phyloP scores from a whole-genome alignment of 2,113 vertebrate species.

The Erinaceus europaeus region DNA sequence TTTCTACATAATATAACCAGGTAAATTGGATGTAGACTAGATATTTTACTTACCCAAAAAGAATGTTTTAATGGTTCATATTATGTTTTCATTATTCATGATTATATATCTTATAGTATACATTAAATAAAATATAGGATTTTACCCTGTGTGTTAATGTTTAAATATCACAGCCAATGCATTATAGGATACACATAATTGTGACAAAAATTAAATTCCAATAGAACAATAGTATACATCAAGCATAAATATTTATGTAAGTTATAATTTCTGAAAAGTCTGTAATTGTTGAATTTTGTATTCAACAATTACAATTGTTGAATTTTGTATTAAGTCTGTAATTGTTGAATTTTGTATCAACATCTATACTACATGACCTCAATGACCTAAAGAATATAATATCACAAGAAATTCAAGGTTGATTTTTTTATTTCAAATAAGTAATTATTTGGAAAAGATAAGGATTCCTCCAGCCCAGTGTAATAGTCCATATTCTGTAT shows the following conservation, averaged over 20 bases:
- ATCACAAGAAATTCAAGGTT: neutral
- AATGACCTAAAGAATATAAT: neutral
- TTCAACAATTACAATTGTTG: neutral
- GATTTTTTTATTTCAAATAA: constrained; percentile 8
- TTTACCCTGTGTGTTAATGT: neutral
- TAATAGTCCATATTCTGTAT: neutral
- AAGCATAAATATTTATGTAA: neutral
- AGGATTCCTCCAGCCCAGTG: no score
- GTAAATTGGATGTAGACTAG: neutral
- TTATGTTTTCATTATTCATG: neutral
- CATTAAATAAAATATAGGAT: neutral
- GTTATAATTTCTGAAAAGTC: neutral
- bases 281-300: neutral
- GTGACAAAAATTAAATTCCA: no score
- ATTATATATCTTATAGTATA: neutral
- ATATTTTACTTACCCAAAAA: neutral
- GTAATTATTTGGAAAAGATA: neutral
- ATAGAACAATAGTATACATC: neutral
- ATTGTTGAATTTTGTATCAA: neutral
- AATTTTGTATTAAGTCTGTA: neutral
- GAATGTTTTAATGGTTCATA: neutral
- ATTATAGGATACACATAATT: no score
- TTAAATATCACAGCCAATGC: neutral
- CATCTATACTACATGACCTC: neutral
- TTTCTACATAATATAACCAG: constrained; percentile 31